A percentile compares a stretch with the other conserved stretches of the same genome.
phyloP scores from a whole-genome alignment of 2,888 invertebrate species.

The Meta bourneti region DNA sequence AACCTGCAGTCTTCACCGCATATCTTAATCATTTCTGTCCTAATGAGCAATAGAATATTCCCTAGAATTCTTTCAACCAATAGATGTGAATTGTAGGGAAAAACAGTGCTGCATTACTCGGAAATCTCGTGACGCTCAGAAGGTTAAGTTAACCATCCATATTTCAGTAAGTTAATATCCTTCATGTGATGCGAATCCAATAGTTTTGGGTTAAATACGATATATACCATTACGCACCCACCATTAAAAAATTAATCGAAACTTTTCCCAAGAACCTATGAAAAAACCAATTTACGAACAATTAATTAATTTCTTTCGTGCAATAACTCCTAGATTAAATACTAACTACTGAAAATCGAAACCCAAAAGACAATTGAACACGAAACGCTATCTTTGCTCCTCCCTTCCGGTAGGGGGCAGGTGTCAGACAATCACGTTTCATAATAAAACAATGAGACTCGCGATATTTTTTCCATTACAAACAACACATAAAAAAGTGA shows the following conservation, averaged over 20 bases:
- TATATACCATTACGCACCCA: too few species aligned
- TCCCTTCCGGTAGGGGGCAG: not conserved
- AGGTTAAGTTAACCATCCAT: too few species aligned
- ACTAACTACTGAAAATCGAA: not conserved
- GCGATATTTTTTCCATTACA: conserved; percentile 14
- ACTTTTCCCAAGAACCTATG: not conserved
- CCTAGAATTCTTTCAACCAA: too few species aligned
- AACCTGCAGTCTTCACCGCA: too few species aligned
- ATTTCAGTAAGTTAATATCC: too few species aligned
- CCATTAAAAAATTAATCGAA: not conserved
- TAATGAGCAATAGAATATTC: too few species aligned
- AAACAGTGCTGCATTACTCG: too few species aligned
- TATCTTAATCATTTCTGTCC: too few species aligned
- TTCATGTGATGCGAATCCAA: too few species aligned
- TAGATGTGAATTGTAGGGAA: too few species aligned
- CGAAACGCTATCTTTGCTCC: not conserved
- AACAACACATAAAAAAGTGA: conserved; percentile 15
- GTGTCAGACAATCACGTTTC: conserved; percentile 23
- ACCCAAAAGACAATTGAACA: not conserved
- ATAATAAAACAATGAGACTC: conserved; percentile 37
- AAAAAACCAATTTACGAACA: not conserved
- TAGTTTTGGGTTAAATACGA: too few species aligned
- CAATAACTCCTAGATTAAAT: not conserved
- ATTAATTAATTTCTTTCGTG: not conserved
- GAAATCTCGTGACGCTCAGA: too few species aligned